phyloP scores from a whole-genome alignment of 92 coral and sea anemone species.

The Palythoa grandis region DNA sequence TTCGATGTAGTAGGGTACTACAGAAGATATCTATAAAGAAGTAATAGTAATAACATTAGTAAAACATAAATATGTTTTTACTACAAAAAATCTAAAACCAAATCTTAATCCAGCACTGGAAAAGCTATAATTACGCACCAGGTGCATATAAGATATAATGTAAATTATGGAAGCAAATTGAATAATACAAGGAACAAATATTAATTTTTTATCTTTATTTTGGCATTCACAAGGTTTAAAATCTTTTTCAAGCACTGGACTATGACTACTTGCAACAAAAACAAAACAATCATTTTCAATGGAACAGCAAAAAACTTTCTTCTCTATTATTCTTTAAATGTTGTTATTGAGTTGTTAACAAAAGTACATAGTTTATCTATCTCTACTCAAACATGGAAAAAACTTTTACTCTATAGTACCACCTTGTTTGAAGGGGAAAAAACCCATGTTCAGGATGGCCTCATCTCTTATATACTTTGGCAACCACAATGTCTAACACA shows the following conservation, averaged over 20 bases:
- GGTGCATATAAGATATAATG: too few species aligned
- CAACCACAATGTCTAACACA: too few species aligned
- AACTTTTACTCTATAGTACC: too few species aligned
- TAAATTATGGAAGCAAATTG: too few species aligned
- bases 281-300: not conserved
- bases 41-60: slow-evolving; percentile 15
- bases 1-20: not conserved
- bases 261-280: not conserved
- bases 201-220: not conserved
- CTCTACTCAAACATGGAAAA: not conserved
- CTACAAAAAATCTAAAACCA: not conserved
- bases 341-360: not conserved
- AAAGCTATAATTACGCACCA: not conserved
- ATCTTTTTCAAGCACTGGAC: not conserved
- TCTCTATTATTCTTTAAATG: not conserved
- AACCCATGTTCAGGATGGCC: not conserved
- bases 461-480: not conserved
- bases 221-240: not conserved
- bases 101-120: not conserved
- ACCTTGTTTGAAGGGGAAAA: not conserved
- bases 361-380: not conserved
- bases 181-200: not conserved
- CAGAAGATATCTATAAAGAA: slow-evolving; percentile 9
- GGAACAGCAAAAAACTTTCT: slow-evolving; percentile 27
- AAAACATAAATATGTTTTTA: not conserved